A percentile compares a stretch with the other conserved stretches of the same genome.
phyloP scores from a whole-genome alignment of 2,797 vertebrate species.

The Tenualosa ilisha region DNA sequence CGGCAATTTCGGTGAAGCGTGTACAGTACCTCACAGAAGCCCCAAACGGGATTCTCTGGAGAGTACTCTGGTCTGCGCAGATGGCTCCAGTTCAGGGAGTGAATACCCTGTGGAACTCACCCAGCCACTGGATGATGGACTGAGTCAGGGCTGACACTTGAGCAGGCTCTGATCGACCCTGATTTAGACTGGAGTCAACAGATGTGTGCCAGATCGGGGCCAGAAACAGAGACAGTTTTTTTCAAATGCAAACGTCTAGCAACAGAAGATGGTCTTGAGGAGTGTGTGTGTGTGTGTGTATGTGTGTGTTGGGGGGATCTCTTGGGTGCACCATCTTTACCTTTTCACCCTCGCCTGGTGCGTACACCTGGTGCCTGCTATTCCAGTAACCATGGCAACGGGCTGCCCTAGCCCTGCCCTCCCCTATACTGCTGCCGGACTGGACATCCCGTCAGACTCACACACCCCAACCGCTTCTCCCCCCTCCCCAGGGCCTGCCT shows the following conservation, averaged over 20 bases:
- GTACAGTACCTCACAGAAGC: background rate
- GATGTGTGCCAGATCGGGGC: background rate
- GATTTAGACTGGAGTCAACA: background rate
- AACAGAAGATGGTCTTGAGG: background rate
- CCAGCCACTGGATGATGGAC: background rate
- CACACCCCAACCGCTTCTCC: background rate
- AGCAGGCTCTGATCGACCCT: background rate
- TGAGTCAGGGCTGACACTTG: background rate
- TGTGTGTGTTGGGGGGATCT: background rate
- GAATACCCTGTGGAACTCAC: background rate
- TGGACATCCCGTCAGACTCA: background rate
- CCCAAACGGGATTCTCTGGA: background rate
- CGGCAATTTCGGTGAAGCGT: background rate
- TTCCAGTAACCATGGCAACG: slow-evolving; percentile 62
- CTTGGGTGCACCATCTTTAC: slow-evolving; percentile 40
- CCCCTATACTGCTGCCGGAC: slow-evolving; percentile 45
- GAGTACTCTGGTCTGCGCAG: background rate
- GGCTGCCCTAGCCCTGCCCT: slow-evolving; percentile 57
- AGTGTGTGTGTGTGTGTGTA: background rate
- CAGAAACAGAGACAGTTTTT: background rate
- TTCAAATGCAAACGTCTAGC: background rate
- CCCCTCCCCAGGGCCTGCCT: background rate
- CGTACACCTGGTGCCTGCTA: slow-evolving; percentile 59
- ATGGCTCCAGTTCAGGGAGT: background rate
- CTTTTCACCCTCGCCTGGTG: slow-evolving; percentile 40